Conservation (phyloP, 2,797 vertebrate species). For the Leuciscus waleckii region DNA sequence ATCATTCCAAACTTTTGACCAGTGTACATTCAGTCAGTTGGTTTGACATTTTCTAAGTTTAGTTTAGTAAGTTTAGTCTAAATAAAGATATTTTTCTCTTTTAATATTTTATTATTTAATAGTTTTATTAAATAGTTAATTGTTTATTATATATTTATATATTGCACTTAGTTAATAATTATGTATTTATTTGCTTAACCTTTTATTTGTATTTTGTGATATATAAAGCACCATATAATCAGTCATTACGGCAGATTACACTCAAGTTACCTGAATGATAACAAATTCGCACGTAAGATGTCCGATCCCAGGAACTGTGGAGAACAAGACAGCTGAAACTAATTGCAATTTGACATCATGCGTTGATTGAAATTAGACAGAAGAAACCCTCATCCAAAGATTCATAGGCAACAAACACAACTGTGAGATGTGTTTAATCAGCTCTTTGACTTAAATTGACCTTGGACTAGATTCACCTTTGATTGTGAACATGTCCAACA, state of each 20-base stretch:
- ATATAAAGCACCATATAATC: neutral
- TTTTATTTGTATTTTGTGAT: neutral
- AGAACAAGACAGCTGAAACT: conserved; percentile 17
- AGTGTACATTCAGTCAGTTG: neutral
- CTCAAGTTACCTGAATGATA: neutral
- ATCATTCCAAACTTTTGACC: neutral
- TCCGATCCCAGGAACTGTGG: neutral
- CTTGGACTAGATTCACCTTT: conserved; percentile 23
- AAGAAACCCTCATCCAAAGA: conserved; percentile 19
- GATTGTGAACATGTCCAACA: conserved; percentile 15
- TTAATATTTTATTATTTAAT: neutral
- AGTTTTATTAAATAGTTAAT: neutral
- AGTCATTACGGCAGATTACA: neutral
- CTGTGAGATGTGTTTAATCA: neutral
- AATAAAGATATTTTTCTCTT: too few relatives aligned
- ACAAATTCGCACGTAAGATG: neutral
- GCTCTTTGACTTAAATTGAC: neutral
- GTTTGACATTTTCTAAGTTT: neutral
- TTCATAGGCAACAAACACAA: conserved; percentile 12
- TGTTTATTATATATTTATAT: neutral
- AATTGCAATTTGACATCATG: conserved; percentile 35
- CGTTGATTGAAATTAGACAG: conserved; percentile 22
- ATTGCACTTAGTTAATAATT: neutral
- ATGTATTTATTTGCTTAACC: neutral
- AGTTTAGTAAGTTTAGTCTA: too few relatives aligned